These are phyloP conservation scores for Apteryx mantelli DNA, from an alignment of 2,113 vertebrate genomes.

Conservation along the genomic window DNA sequence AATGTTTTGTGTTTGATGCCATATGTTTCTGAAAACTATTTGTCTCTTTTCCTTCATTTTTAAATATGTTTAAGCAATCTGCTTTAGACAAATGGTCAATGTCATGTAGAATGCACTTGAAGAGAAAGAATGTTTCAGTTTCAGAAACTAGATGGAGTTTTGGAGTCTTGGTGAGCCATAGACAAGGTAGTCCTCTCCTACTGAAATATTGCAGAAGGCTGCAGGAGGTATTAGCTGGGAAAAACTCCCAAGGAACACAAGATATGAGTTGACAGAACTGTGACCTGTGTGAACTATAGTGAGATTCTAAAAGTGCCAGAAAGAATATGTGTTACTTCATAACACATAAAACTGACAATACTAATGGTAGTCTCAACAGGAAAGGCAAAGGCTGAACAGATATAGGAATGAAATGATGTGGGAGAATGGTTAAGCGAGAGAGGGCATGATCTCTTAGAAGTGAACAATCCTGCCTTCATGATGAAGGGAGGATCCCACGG, in stretches of 20 bases:
- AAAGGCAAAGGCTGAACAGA: neutral
- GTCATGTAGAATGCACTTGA: neutral
- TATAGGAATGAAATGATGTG: neutral
- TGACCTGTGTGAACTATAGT: neutral
- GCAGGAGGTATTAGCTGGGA: neutral
- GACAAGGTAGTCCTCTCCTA: neutral
- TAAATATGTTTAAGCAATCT: neutral
- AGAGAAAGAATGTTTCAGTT: neutral
- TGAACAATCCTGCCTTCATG: no score
- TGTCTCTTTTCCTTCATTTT: neutral
- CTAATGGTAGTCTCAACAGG: neutral
- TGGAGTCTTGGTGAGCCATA: no score
- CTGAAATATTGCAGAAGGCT: neutral
- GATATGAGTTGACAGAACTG: rapidly evolving
- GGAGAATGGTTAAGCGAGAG: no score
- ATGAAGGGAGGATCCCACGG: no score
- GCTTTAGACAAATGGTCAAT: neutral
- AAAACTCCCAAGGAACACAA: neutral
- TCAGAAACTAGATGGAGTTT: neutral
- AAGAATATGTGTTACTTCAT: neutral
- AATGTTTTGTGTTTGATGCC: rapidly evolving
- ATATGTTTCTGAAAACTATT: neutral
- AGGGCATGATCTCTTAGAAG: no score
- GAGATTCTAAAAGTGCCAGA: neutral
- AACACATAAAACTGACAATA: neutral